phyloP scores from a whole-genome alignment of 2,888 invertebrate species.

The Rotaria sp. region DNA sequence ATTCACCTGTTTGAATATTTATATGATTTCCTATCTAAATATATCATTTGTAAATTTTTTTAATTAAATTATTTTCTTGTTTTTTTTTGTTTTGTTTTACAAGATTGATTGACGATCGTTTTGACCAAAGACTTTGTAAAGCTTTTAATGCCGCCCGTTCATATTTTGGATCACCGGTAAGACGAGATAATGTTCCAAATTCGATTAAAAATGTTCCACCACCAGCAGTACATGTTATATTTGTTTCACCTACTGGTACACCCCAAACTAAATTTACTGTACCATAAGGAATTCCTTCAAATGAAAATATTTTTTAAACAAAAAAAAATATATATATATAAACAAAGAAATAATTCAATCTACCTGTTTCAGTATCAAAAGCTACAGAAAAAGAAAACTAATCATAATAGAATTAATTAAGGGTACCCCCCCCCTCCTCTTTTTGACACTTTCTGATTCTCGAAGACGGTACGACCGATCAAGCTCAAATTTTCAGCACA shows the following conservation, averaged over 20 bases:
- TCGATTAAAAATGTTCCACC: conserved; percentile 93
- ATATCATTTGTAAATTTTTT: too few species aligned
- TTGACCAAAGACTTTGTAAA: conserved; percentile 75
- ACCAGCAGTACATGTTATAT: conserved; percentile 92
- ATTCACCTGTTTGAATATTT: conserved; percentile 82
- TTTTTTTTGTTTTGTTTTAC: too few species aligned
- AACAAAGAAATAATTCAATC: not conserved
- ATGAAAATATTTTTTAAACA: not conserved
- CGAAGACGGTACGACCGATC: too few species aligned
- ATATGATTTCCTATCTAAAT: conserved; percentile 81
- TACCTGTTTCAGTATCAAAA: not conserved
- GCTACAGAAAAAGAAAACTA: not conserved
- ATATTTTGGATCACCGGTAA: conserved; percentile 78
- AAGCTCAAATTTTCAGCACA: too few species aligned
- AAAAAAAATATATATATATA: too few species aligned
- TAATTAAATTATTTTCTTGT: not conserved
- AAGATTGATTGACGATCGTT: conserved; percentile 70
- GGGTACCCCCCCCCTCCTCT: too few species aligned
- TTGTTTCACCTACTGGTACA: conserved; percentile 85
- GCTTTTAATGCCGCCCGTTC: conserved; percentile 85
- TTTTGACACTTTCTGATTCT: too few species aligned
- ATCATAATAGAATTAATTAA: too few species aligned
- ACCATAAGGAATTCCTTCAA: conserved; percentile 85
- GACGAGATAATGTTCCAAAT: conserved; percentile 82
- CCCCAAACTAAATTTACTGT: conserved; percentile 85